Evolutionary conservation across 2,113 vertebrate genomes (phyloP).

Genomic region (Tenebrosternarchus preto): DNA sequence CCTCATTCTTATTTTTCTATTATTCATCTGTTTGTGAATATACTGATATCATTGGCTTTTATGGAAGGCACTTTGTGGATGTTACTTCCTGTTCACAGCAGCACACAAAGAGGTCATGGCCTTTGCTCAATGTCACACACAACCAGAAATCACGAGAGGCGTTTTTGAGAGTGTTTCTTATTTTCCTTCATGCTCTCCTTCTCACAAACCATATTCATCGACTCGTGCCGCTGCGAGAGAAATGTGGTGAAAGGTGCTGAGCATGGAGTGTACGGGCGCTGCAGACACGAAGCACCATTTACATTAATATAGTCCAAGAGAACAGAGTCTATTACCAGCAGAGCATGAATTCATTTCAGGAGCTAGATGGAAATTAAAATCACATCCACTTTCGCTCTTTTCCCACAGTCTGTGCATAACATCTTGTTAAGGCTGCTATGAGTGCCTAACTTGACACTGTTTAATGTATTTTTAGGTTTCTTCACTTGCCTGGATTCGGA

Average conservation of each 20-base stretch:
- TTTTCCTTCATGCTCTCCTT: not conserved
- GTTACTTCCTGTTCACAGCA: not conserved
- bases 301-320: slow-evolving; percentile 28
- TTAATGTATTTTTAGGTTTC: slow-evolving; percentile 1
- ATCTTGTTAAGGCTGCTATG: slow-evolving; percentile 10
- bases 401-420: not conserved
- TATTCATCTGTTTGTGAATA: too few species aligned
- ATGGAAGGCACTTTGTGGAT: not conserved
- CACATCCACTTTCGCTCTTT: not conserved
- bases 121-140: too few species aligned
- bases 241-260: not conserved
- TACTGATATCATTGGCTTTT: not conserved
- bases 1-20: too few species aligned
- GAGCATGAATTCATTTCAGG: slow-evolving; percentile 33
- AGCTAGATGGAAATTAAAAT: slow-evolving; percentile 36
- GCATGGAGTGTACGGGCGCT: slow-evolving; percentile 14
- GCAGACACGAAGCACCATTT: slow-evolving; percentile 27
- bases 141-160: not conserved
- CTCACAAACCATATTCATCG: not conserved
- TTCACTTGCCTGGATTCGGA: not conserved
- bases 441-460: not conserved
- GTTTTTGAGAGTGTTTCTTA: not conserved
- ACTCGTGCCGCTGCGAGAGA: not conserved
- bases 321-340: slow-evolving; percentile 38
- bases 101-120: not conserved